phyloP scores from a whole-genome alignment of 1,140 invertebrate species.

The Acromyrmex heyeri region DNA sequence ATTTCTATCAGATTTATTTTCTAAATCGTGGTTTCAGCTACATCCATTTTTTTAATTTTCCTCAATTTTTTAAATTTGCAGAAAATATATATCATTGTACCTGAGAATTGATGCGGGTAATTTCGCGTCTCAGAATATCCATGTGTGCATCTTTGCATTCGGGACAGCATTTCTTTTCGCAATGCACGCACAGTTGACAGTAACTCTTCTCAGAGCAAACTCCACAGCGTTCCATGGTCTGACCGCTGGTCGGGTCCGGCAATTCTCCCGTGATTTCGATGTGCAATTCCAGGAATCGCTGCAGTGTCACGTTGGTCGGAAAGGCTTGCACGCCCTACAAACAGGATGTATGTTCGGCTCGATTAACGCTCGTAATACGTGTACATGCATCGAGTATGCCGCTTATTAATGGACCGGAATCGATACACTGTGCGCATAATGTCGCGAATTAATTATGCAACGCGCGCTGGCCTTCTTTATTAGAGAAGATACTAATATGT shows the following conservation, averaged over 20 bases:
- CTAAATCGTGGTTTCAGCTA: neutral
- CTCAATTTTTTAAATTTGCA: neutral
- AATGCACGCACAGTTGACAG: slow-evolving; percentile 95
- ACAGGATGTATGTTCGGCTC: slow-evolving; percentile 33
- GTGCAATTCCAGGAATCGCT: slow-evolving; percentile 97
- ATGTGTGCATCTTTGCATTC: slow-evolving; percentile 97
- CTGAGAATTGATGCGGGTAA: slow-evolving; percentile 97
- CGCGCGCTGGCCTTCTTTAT: slow-evolving; percentile 12
- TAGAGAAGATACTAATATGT: neutral
- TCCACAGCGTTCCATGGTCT: slow-evolving; percentile 94
- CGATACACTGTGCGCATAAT: slow-evolving; percentile 12
- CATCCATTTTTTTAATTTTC: neutral
- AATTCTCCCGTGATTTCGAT: slow-evolving; percentile 97
- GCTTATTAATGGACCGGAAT: slow-evolving; percentile 41
- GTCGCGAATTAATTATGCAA: slow-evolving; percentile 41
- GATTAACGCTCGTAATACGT: slow-evolving; percentile 20
- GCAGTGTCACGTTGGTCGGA: slow-evolving; percentile 98
- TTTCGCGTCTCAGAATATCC: slow-evolving; percentile 97
- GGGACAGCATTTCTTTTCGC: slow-evolving; percentile 97
- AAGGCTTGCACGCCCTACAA: slow-evolving; percentile 95
- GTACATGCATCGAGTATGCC: slow-evolving; percentile 1
- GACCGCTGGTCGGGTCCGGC: slow-evolving; percentile 94
- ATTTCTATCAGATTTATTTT: neutral
- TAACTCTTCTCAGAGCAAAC: slow-evolving; percentile 98
- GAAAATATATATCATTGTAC: slow-evolving; percentile 82